These are phyloP conservation scores for Sphaerophoria rueppellii DNA, from an alignment of 2,888 invertebrate genomes.

Conservation along the genomic window DNA sequence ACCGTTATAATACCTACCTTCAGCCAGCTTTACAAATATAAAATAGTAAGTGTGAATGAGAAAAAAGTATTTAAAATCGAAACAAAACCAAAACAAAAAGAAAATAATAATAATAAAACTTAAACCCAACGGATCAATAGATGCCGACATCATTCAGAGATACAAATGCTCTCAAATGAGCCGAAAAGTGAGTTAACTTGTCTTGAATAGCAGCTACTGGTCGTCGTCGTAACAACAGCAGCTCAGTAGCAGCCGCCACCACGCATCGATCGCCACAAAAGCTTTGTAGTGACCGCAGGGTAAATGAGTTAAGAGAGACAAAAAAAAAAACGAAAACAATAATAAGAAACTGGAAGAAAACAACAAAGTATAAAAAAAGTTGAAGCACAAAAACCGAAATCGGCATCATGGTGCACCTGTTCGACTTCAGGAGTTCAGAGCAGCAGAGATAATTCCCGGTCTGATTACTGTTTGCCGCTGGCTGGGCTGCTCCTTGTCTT, in stretches of 20 bases:
- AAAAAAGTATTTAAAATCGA: slow-evolving; percentile 34
- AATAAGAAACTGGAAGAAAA: slow-evolving; percentile 50
- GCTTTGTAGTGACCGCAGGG: slow-evolving; percentile 74
- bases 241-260: slow-evolving; percentile 43
- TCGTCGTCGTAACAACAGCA: slow-evolving; percentile 58
- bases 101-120: not conserved
- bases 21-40: too few relatives aligned
- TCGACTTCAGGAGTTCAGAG: slow-evolving; percentile 50
- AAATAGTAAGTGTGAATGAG: slow-evolving; percentile 45
- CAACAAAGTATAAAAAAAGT: slow-evolving; percentile 3
- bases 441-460: slow-evolving; percentile 66
- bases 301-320: slow-evolving; percentile 64
- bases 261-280: slow-evolving; percentile 54
- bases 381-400: slow-evolving; percentile 66
- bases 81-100: slow-evolving; percentile 22
- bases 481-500: slow-evolving; percentile 71
- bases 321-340: slow-evolving; percentile 52
- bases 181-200: slow-evolving; percentile 74
- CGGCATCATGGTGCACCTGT: slow-evolving; percentile 73
- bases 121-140: slow-evolving; percentile 71
- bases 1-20: not conserved
- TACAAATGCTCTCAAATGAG: slow-evolving; percentile 75
- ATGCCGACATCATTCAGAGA: slow-evolving; percentile 73
- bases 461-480: slow-evolving; percentile 68
- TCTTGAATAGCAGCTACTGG: slow-evolving; percentile 70